Percentiles rank a stretch among this genome's conserved stretches.
phyloP scores from a whole-genome alignment of 2,888 invertebrate species.

The Monochamus alternatus region DNA sequence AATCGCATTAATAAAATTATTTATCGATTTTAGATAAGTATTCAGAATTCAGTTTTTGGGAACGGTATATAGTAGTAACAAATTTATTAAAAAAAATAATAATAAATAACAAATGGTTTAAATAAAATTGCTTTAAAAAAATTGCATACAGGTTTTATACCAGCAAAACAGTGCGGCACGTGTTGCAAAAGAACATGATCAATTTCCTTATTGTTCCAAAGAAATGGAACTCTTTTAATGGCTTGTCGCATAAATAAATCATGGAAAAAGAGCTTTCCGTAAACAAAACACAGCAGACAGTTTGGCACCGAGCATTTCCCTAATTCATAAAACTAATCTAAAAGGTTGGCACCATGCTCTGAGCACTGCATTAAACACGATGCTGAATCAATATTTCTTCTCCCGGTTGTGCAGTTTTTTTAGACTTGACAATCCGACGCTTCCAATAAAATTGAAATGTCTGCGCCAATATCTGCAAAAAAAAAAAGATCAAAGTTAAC shows the following conservation, averaged over 20 bases:
- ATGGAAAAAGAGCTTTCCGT: background rate
- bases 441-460: background rate
- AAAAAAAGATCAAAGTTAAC: background rate
- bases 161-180: too few relatives aligned
- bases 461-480: background rate
- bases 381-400: background rate
- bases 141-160: too few relatives aligned
- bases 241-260: background rate
- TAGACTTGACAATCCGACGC: background rate
- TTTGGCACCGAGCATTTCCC: background rate
- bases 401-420: background rate
- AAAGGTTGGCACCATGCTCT: constrained; percentile 5
- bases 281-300: constrained; percentile 1
- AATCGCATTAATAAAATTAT: too few relatives aligned
- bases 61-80: too few relatives aligned
- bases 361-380: background rate
- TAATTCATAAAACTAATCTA: background rate
- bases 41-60: too few relatives aligned
- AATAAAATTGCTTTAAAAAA: too few relatives aligned
- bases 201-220: too few relatives aligned
- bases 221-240: too few relatives aligned
- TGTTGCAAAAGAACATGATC: too few relatives aligned
- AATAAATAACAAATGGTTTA: too few relatives aligned
- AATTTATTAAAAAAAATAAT: too few relatives aligned
- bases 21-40: too few relatives aligned